Evolutionary conservation across 2,888 invertebrate genomes (phyloP).

Genomic region (Ephialtes manifestator): DNA sequence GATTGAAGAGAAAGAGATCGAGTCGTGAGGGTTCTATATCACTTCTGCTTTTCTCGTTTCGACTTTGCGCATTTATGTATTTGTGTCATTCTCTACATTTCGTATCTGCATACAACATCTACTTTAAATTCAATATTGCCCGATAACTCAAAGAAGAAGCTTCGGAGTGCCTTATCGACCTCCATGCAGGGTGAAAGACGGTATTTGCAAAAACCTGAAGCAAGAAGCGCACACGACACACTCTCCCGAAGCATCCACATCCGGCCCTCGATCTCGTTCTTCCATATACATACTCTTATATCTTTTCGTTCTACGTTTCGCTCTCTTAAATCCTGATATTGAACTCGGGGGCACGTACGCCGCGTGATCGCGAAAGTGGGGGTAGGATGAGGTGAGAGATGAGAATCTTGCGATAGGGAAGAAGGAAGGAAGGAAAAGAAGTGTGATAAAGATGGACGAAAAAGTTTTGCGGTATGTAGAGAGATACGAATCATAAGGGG

Average conservation of each 20-base stretch:
- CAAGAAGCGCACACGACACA: conserved; percentile 47
- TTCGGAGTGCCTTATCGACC: conserved; percentile 71
- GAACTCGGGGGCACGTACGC: conserved; percentile 61
- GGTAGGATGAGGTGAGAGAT: neutral
- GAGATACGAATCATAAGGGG: neutral
- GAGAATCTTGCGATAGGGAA: conserved; percentile 3
- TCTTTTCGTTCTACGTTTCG: conserved; percentile 42
- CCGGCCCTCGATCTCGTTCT: conserved; percentile 39
- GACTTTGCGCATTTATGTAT: conserved; percentile 26
- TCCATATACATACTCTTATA: conserved; percentile 44
- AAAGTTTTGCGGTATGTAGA: conserved; percentile 15
- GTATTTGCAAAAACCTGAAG: conserved; percentile 30
- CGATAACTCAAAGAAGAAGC: conserved; percentile 71
- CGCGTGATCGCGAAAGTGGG: conserved; percentile 25
- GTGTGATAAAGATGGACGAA: conserved; percentile 17
- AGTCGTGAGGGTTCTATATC: neutral
- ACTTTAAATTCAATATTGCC: conserved; percentile 74
- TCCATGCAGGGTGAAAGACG: conserved; percentile 28
- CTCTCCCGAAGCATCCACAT: conserved; percentile 21
- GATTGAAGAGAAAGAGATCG: neutral
- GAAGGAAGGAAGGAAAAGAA: conserved; percentile 6
- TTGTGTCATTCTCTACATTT: conserved; percentile 40
- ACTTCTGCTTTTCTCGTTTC: conserved; percentile 17
- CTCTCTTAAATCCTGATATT: conserved; percentile 66
- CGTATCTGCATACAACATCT: conserved; percentile 55